A percentile compares a stretch with the other conserved stretches of the same genome.
Evolutionary conservation across 2,113 vertebrate species (phyloP).

Genomic region (Microcebus lehilahytsara): DNA sequence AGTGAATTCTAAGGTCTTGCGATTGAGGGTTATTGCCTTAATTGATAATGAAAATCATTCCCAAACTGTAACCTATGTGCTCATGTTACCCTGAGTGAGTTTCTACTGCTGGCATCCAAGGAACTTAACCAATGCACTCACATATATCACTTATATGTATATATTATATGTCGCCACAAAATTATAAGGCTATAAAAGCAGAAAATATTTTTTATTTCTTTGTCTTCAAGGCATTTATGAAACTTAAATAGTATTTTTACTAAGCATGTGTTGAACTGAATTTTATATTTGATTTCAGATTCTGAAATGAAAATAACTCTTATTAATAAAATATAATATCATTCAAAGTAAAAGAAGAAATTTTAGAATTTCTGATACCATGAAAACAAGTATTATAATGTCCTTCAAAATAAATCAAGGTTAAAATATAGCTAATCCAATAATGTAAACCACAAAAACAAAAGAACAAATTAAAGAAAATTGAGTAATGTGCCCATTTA

Average conservation of each 20-base stretch:
- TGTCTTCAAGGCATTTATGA: neutral
- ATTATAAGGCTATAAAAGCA: neutral
- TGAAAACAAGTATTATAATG: neutral
- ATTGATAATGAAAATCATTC: neutral
- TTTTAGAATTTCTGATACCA: neutral
- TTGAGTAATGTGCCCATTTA: neutral
- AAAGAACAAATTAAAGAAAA: slow-evolving; percentile 34
- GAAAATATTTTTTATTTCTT: neutral
- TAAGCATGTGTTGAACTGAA: neutral
- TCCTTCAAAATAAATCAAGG: neutral
- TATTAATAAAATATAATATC: neutral
- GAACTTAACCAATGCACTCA: neutral
- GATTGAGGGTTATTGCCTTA: neutral
- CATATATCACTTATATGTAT: neutral
- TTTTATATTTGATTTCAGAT: neutral
- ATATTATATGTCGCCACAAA: neutral
- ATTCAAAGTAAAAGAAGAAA: neutral
- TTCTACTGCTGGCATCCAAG: neutral
- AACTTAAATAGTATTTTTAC: neutral
- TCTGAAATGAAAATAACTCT: neutral
- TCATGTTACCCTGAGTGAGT: neutral
- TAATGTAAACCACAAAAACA: neutral
- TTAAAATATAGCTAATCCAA: neutral
- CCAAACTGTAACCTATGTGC: neutral
- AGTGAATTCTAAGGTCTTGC: neutral